These are phyloP conservation scores for Polydrusus pterygomalis DNA, from an alignment of 2,888 invertebrate species.

Conservation along the genomic window DNA sequence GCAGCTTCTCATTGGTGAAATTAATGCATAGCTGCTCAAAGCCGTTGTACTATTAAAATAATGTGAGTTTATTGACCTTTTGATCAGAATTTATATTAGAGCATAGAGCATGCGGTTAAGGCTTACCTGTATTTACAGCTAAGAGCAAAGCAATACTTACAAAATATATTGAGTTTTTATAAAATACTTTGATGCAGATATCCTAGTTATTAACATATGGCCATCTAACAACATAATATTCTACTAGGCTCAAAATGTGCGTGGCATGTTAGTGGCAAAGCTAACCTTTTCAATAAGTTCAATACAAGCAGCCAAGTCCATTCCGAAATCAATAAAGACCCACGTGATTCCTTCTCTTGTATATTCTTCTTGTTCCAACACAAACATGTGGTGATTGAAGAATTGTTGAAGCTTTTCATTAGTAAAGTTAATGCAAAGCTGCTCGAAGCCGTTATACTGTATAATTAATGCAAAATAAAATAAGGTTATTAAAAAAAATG, in stretches of 20 bases:
- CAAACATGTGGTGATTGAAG: slow-evolving; percentile 99
- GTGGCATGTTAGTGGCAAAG: slow-evolving; percentile 38
- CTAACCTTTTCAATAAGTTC: slow-evolving; percentile 97
- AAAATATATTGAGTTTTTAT: background rate
- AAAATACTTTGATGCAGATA: background rate
- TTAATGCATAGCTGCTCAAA: slow-evolving; percentile 99
- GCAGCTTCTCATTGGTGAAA: slow-evolving; percentile 97
- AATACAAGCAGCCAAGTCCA: slow-evolving; percentile 98
- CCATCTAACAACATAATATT: too few species aligned
- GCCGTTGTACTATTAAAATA: slow-evolving; percentile 84
- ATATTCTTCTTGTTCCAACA: slow-evolving; percentile 99
- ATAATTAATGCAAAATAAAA: slow-evolving; percentile 42
- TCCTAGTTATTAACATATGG: too few species aligned
- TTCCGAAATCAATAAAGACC: slow-evolving; percentile 99
- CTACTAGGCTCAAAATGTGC: background rate
- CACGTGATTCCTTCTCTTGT: slow-evolving; percentile 97
- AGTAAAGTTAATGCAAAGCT: slow-evolving; percentile 99
- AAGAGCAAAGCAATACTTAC: background rate
- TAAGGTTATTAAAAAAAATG: slow-evolving; percentile 25
- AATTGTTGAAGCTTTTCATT: slow-evolving; percentile 89
- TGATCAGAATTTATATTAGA: slow-evolving; percentile 2
- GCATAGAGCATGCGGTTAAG: slow-evolving; percentile 25
- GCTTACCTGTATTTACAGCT: slow-evolving; percentile 30
- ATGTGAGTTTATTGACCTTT: slow-evolving; percentile 8
- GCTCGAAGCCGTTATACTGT: slow-evolving; percentile 98